Base-by-base conservation (phyloP, 1,140 invertebrate species). In the Galleria mellonella region DNA sequence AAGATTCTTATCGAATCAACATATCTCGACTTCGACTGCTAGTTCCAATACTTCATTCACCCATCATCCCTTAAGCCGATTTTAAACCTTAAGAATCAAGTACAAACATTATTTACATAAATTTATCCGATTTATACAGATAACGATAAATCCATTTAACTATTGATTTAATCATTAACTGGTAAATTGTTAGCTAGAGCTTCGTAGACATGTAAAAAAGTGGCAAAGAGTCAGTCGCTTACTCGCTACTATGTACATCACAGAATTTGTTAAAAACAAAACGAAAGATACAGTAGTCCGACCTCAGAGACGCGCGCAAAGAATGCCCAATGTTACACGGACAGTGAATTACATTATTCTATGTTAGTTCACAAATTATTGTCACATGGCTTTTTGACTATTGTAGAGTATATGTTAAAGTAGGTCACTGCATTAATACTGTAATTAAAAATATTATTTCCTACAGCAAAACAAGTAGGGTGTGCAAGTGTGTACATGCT, bases 201-300 rank as follows among this genome's bases (percentile, higher is more conserved):
- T 42, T 70, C 57, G 54, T 68, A 81, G 77, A 84, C 75, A 79
- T 72, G 69, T 83, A 83, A 78, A 84, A 83, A 82, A 82, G 75
- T 82, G 73, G 73, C 75, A 81, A 79, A 83, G 70, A 76, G 55
- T 81, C 73, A 73, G 74, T 77, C 75, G 54, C 76, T 81, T 83
- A 83, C 52, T 57, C 38, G 36, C 64, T 83, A 83, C 52, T 83
- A 83, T 83, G 59, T 83, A 83, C 78, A 74, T 63, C 53, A 70
- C 55, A 67, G 59, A 61, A 53, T 63, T 55, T 30, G 47, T 56
- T 49, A 3, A 47, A 62, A 64, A 61, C 38, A 51, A 51, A 47
- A 62, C 56, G 55, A 70, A 55, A 59, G 51, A 58, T 62, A n/a
- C n/a, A n/a, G 47, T 49, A 56, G 48, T 66, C 43, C 48, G 42